phyloP scores from a whole-genome alignment of 2,797 vertebrate species.

The Microctenopoma lineatum region DNA sequence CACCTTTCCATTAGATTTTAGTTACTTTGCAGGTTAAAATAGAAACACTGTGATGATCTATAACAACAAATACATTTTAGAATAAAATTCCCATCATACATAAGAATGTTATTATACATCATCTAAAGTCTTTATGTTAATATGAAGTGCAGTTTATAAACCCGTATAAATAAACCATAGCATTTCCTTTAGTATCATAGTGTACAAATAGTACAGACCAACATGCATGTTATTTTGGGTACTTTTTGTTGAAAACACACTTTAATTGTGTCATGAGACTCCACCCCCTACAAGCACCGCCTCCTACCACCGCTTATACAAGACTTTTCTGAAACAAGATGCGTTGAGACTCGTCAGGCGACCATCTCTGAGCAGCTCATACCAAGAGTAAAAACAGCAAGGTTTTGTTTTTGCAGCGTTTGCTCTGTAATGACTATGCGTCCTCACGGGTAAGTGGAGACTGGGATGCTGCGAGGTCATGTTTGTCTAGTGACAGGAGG shows the following conservation, averaged over 20 bases:
- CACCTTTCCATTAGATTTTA: too few species aligned
- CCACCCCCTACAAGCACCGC: conserved; percentile 49
- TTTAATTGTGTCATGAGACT: background rate
- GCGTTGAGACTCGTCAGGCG: background rate
- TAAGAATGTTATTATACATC: too few species aligned
- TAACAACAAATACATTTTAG: too few species aligned
- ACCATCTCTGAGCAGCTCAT: background rate
- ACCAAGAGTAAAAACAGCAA: background rate
- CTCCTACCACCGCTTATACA: conserved; percentile 15
- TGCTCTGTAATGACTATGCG: conserved; percentile 21
- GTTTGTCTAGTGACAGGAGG: background rate
- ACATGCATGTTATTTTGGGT: too few species aligned
- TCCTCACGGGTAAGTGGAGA: conserved; percentile 37
- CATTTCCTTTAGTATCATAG: too few species aligned
- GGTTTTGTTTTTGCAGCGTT: background rate
- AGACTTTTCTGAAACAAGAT: conserved; percentile 23
- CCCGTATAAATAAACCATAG: too few species aligned
- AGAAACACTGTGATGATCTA: too few species aligned
- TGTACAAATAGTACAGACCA: too few species aligned
- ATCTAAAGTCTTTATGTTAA: too few species aligned
- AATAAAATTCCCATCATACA: too few species aligned
- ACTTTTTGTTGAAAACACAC: background rate
- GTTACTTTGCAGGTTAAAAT: too few species aligned
- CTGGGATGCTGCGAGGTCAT: conserved; percentile 1
- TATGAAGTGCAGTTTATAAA: too few species aligned